Conservation (phyloP, 1,140 invertebrate genomes). For the Nylanderia fulva region DNA sequence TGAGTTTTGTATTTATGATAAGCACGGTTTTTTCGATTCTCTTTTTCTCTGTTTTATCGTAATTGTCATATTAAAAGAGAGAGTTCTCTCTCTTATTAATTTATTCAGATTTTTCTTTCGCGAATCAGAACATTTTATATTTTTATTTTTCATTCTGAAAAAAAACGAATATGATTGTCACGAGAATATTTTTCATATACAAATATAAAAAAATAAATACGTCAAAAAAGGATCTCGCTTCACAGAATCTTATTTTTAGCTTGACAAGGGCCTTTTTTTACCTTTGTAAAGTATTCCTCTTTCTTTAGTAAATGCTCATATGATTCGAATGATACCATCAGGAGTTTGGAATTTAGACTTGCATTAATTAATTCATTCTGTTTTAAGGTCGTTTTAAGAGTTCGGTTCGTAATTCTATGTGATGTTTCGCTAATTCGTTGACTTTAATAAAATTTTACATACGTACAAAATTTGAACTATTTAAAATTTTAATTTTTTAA, state of each 20-base stretch:
- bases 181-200: neutral
- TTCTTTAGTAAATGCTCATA: neutral
- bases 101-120: neutral
- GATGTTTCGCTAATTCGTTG: neutral
- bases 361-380: constrained; percentile 57
- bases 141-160: constrained; percentile 3
- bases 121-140: constrained; percentile 36
- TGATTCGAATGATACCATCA: too few relatives aligned
- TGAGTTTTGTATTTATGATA: neutral
- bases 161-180: constrained; percentile 1
- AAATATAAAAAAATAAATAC: constrained; percentile 13
- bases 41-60: neutral
- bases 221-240: neutral
- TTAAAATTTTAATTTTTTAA: neutral
- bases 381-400: constrained; percentile 38
- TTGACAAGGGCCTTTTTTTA: neutral
- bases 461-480: neutral
- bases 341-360: constrained; percentile 40
- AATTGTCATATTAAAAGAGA: too few relatives aligned
- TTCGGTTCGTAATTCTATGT: constrained; percentile 15
- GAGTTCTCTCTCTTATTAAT: neutral
- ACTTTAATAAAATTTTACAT: neutral
- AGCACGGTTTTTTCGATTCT: neutral
- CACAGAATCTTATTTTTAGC: constrained; percentile 20
- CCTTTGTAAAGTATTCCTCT: neutral